Evolutionary conservation across 2,797 vertebrate genomes (phyloP).

Genomic region (Pseudomugil gertrudae): DNA sequence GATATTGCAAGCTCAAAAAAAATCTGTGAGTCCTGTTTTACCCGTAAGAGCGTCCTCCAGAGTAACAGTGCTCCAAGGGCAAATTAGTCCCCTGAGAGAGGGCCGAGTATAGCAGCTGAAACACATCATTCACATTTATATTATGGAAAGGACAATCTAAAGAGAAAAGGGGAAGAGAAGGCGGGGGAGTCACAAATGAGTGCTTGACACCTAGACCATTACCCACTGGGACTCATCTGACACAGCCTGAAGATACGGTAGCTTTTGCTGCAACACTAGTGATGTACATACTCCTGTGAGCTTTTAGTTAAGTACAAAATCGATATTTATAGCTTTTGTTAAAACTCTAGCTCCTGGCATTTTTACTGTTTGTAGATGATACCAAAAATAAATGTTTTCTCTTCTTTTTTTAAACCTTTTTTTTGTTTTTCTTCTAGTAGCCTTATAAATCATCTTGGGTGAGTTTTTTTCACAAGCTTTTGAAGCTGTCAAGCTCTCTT

Average conservation of each 20-base stretch:
- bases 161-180: not conserved
- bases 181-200: not conserved
- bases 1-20: not conserved
- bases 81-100: constrained; percentile 17
- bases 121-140: constrained; percentile 3
- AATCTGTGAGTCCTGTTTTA: constrained; percentile 7
- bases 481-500: constrained; percentile 40
- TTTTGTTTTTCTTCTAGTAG: not conserved
- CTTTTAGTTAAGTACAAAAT: not conserved
- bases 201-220: not conserved
- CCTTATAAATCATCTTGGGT: not conserved
- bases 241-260: constrained; percentile 5
- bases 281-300: not conserved
- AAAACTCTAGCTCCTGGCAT: not conserved
- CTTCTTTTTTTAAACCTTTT: not conserved
- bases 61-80: constrained; percentile 3
- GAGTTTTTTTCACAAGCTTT: constrained; percentile 25
- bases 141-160: constrained; percentile 1
- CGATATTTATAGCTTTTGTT: constrained; percentile 11
- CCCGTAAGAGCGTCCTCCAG: constrained; percentile 22
- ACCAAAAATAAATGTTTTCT: constrained; percentile 6
- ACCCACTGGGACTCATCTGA: constrained; percentile 11
- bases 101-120: constrained; percentile 9
- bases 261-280: constrained; percentile 9
- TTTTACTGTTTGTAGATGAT: not conserved